Conservation (phyloP, 53 echinoderm and acorn worm genomes). For the Apostichopus leukothele region DNA sequence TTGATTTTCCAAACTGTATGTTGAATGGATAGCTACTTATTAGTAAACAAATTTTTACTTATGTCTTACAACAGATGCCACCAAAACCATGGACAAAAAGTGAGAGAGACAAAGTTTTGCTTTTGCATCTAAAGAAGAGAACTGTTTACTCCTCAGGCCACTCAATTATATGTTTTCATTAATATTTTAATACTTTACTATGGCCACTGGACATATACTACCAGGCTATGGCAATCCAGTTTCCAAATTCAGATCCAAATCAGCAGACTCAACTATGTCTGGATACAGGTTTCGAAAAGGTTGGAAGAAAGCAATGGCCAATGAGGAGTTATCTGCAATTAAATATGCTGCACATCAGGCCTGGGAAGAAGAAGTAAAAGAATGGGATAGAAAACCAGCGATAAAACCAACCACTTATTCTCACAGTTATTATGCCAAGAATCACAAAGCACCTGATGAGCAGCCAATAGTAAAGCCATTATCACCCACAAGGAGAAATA, state of each 20-base stretch:
- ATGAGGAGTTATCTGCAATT: constrained; percentile 60
- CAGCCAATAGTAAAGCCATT: constrained; percentile 70
- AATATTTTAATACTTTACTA: constrained; percentile 2
- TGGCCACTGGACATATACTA: constrained; percentile 96
- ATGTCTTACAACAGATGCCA: too few species aligned
- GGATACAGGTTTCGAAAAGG: constrained; percentile 69
- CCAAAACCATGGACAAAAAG: too few species aligned
- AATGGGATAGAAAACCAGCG: constrained; percentile 80
- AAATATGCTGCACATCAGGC: constrained; percentile 66
- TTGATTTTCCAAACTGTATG: too few species aligned
- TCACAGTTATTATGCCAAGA: constrained; percentile 80
- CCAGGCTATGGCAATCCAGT: constrained; percentile 77
- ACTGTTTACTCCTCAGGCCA: too few species aligned
- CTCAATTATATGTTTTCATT: too few species aligned
- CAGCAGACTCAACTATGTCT: constrained; percentile 92
- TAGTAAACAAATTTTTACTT: too few species aligned
- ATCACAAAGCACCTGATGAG: constrained; percentile 51
- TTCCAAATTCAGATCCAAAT: constrained; percentile 81
- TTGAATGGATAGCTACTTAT: too few species aligned
- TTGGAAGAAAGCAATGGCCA: constrained; percentile 28
- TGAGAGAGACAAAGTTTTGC: too few species aligned
- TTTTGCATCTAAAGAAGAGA: too few species aligned
- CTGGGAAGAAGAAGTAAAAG: constrained; percentile 80
- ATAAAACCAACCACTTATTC: constrained; percentile 89
- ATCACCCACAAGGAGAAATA: constrained; percentile 90